These are phyloP conservation scores for Volucella inflata DNA, from an alignment of 2,888 invertebrate genomes.

Conservation along the genomic window DNA sequence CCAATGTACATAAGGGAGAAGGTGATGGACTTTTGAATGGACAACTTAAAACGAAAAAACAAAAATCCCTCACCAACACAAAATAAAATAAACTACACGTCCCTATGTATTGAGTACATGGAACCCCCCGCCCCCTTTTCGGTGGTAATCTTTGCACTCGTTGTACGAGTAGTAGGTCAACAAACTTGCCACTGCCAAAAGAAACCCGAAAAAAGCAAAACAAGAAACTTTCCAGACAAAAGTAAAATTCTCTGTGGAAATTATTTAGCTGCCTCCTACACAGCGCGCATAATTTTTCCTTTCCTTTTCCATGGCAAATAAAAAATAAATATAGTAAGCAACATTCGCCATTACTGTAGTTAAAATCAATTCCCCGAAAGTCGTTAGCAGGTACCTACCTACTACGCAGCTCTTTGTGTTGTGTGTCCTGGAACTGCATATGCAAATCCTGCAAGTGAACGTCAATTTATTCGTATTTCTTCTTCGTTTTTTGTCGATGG, in stretches of 20 bases:
- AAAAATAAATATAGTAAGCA: slow-evolving; percentile 10
- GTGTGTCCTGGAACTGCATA: slow-evolving; percentile 31
- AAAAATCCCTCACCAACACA: not conserved
- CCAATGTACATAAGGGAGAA: slow-evolving; percentile 16
- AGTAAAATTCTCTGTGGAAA: slow-evolving; percentile 36
- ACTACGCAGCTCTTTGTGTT: slow-evolving; percentile 5
- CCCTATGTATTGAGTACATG: not conserved
- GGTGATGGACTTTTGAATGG: slow-evolving; percentile 37
- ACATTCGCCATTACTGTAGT: slow-evolving; percentile 19
- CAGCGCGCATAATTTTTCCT: not conserved
- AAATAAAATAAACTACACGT: not conserved
- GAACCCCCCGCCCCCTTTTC: too few species aligned
- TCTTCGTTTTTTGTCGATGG: slow-evolving; percentile 20
- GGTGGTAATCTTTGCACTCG: slow-evolving; percentile 16
- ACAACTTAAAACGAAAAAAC: slow-evolving; percentile 29
- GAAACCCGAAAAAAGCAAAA: slow-evolving; percentile 29
- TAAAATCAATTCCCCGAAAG: slow-evolving; percentile 55
- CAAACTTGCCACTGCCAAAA: slow-evolving; percentile 42
- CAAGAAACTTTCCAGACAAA: slow-evolving; percentile 71
- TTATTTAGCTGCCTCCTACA: slow-evolving; percentile 17
- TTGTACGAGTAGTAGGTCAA: slow-evolving; percentile 66
- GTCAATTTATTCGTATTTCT: slow-evolving; percentile 32
- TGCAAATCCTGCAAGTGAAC: slow-evolving; percentile 40
- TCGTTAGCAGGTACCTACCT: slow-evolving; percentile 39
- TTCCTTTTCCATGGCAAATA: not conserved